These are phyloP conservation scores for Drosophila kuntzei DNA, from an alignment of 2,888 invertebrate species.

Conservation along the genomic window DNA sequence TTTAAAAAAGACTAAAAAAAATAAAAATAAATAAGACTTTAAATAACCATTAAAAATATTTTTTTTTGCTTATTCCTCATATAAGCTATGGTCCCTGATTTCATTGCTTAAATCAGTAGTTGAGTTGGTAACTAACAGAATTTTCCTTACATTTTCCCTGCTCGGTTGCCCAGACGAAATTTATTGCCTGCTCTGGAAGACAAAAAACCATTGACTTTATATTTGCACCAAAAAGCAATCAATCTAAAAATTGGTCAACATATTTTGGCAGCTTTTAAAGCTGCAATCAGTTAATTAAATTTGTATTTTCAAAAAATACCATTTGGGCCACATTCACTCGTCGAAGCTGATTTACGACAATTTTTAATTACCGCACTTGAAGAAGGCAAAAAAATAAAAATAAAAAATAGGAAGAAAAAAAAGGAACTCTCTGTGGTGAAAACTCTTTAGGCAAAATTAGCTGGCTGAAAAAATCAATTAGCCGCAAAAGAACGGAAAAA, in stretches of 20 bases:
- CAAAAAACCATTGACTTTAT: neutral
- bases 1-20: too few relatives aligned
- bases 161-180: too few relatives aligned
- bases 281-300: slow-evolving; percentile 18
- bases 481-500: slow-evolving; percentile 37
- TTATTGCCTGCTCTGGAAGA: too few relatives aligned
- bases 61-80: too few relatives aligned
- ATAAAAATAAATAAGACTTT: too few relatives aligned
- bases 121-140: too few relatives aligned
- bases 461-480: slow-evolving; percentile 71
- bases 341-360: slow-evolving; percentile 62
- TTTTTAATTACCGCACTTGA: slow-evolving; percentile 62
- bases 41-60: too few relatives aligned
- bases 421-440: slow-evolving; percentile 30
- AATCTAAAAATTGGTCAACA: neutral
- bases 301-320: neutral
- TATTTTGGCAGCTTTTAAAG: slow-evolving; percentile 6
- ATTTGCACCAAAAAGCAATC: neutral
- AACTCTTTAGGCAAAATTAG: slow-evolving; percentile 68
- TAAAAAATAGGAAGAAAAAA: neutral
- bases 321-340: slow-evolving; percentile 26
- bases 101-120: too few relatives aligned
- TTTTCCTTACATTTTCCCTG: too few relatives aligned
- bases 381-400: slow-evolving; percentile 22
- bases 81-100: too few relatives aligned